A percentile compares a stretch with the other conserved stretches of the same genome.
These are phyloP conservation scores for Drosophila rhopaloa DNA, from an alignment of 1,140 invertebrate species.

Conservation along the genomic window DNA sequence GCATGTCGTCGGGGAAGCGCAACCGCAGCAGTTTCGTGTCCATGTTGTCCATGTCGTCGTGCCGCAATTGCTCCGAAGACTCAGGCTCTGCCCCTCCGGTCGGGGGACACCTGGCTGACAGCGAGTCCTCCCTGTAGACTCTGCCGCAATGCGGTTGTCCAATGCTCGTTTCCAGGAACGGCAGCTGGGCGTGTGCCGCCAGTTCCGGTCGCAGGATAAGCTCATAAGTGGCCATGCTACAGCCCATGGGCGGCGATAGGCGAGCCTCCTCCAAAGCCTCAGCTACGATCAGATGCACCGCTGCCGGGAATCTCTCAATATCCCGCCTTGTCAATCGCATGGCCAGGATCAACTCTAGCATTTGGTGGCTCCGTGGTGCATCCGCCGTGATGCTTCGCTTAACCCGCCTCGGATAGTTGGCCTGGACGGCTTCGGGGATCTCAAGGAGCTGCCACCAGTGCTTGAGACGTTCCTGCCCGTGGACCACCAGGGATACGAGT, in stretches of 20 bases:
- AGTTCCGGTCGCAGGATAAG: constrained; percentile 93
- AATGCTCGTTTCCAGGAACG: constrained; percentile 44
- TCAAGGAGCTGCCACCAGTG: constrained; percentile 77
- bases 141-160: constrained; percentile 43
- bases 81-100: constrained; percentile 27
- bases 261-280: constrained; percentile 91
- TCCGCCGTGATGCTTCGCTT: constrained; percentile 67
- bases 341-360: constrained; percentile 72
- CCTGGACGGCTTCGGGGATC: constrained; percentile 61
- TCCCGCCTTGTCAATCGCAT: constrained; percentile 88
- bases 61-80: constrained; percentile 51
- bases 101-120: constrained; percentile 67
- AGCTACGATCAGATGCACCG: constrained; percentile 90
- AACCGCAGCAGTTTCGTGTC: constrained; percentile 88
- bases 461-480: constrained; percentile 69
- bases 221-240: constrained; percentile 90
- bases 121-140: constrained; percentile 74
- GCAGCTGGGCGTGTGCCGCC: constrained; percentile 86
- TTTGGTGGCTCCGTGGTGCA: constrained; percentile 66
- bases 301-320: constrained; percentile 90
- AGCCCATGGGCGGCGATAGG: constrained; percentile 90
- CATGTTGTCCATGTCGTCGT: constrained; percentile 86
- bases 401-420: constrained; percentile 48
- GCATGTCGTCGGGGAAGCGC: constrained; percentile 89
- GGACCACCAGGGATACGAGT: constrained; percentile 65